Base-by-base conservation (phyloP, 2,113 vertebrate genomes). In the Heloderma charlesbogerti region DNA sequence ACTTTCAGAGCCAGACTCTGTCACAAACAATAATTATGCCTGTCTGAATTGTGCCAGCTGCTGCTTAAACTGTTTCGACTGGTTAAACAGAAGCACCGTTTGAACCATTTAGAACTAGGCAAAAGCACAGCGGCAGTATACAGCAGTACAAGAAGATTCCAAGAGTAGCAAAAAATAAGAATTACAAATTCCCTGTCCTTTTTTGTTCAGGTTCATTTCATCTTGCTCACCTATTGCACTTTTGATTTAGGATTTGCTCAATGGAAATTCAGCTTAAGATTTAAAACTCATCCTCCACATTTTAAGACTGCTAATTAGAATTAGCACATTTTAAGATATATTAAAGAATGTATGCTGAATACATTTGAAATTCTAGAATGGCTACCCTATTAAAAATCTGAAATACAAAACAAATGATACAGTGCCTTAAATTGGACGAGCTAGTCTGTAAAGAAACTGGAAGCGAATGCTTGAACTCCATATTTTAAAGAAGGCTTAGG, bases 11-110 rank as follows among this genome's bases (percentile, higher is more conserved):
- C 71, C 69, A 89, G 86, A 45, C 22, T 0, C 88, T 95, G 92
- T 91, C 94, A 95, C 67, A 93, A 94, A 74, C 87, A 92, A 88
- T 94, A 15, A 94, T 86, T 60, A 71, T 91, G 88, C 84, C 75
- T 92, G 89, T 92, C 90, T 91, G 79, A 92, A 84, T 72, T 85
- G 66, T 88, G 67, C 31, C 45, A 88, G 79, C 54, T 91, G 86
- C 87, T 83, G 82, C 88, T 89, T 95, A 91, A 94, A 93, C 67
- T 71, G 40, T 93, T 92, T 90, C 88, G 93, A 89, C 89, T 90
- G 0, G 0, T 79, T 90, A 79, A 94, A 71, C n/a, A 90, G 75
- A 83, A 94, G 79, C 94, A 91, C 25, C 71, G 86, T 92, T 84
- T 84, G 89, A 92, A 91, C 87, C 0, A 90, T 83, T 94, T 89